A percentile compares a stretch with the other conserved stretches of the same genome.
Conservation (phyloP, 2,888 invertebrate genomes). For the Troglohyphantes excavatus region DNA sequence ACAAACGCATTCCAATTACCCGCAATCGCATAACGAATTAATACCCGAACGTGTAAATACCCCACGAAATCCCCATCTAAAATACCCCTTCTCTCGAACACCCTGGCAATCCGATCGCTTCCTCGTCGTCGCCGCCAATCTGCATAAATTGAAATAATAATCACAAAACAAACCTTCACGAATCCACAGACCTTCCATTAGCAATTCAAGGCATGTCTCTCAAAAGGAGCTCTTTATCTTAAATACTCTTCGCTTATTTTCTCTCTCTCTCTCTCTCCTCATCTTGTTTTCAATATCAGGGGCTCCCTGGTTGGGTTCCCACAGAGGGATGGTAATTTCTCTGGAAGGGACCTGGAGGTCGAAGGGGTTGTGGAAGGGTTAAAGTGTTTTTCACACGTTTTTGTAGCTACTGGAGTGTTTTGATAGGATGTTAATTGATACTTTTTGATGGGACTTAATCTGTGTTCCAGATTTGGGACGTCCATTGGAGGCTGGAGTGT, state of each 20-base stretch:
- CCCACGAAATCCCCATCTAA: background rate
- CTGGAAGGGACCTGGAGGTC: constrained; percentile 11
- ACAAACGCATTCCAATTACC: too few species aligned
- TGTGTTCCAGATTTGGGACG: too few species aligned
- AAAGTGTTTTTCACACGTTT: constrained; percentile 41
- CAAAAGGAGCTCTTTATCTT: constrained; percentile 12
- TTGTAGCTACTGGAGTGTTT: constrained; percentile 30
- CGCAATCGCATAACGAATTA: too few species aligned
- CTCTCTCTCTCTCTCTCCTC: background rate
- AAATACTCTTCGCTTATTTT: constrained; percentile 3
- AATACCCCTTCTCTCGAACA: too few species aligned
- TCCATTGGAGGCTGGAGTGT: too few species aligned
- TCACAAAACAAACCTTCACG: background rate
- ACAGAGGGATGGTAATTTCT: background rate
- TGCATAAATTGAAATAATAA: constrained; percentile 30
- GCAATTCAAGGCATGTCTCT: constrained; percentile 21
- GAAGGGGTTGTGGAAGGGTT: background rate
- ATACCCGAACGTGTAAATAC: background rate
- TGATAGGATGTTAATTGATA: constrained; percentile 17
- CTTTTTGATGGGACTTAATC: background rate
- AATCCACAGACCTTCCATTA: constrained; percentile 2
- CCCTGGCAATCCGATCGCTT: background rate
- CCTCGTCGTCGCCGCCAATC: background rate
- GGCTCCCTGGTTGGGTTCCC: background rate
- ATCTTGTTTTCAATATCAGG: constrained; percentile 8